Base-by-base conservation (phyloP, 2,113 vertebrate genomes). In the Ceyx cyanopectus region DNA sequence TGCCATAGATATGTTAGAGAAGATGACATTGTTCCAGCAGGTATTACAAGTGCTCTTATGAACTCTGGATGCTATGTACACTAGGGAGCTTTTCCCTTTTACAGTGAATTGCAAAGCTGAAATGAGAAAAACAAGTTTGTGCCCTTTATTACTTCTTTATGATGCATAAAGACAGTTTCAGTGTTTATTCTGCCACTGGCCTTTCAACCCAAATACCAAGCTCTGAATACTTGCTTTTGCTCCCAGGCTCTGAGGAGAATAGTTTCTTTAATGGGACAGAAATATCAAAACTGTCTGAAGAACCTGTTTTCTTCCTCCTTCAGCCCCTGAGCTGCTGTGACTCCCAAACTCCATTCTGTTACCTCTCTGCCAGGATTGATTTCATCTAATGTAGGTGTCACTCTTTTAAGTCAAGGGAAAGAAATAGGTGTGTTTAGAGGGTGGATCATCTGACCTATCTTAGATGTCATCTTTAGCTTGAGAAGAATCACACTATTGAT, bases 131-230 rank as follows among this genome's bases (percentile, higher is more conserved):
- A 34, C 19, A 74, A 83, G 23, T 51, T 45, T 70, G 3, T 0
- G 4, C 26, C 15, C 14, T 91, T 89, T 96, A 92, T 85, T 87
- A 17, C 32, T 70, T 92, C 63, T 91, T 91, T 85, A 50, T 63
- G 75, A 53, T 81, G 23, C 53, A 77, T 46, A 80, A 85, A 37
- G 37, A n/a, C 54, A 70, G 14, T 62, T 75, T 90, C 40, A 58
- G 17, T 3, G 1, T 30, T 51, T 85, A 1, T 77, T 67, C 48
- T 85, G 40, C 56, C 34, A 46, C 46, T 73, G 70, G 8, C 30
- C 37, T 85, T 93, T 77, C 56, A 82, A 45, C 43, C 67, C 20
- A 40, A 80, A 37, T 45, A 89, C 60, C 58, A 54, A 2, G 14
- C 18, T 77, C 40, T 54, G 50, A 79, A 46, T 77, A 41, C 7